Evolutionary conservation across 2,113 vertebrate species (phyloP).

Genomic region (Dasypus novemcinctus): DNA sequence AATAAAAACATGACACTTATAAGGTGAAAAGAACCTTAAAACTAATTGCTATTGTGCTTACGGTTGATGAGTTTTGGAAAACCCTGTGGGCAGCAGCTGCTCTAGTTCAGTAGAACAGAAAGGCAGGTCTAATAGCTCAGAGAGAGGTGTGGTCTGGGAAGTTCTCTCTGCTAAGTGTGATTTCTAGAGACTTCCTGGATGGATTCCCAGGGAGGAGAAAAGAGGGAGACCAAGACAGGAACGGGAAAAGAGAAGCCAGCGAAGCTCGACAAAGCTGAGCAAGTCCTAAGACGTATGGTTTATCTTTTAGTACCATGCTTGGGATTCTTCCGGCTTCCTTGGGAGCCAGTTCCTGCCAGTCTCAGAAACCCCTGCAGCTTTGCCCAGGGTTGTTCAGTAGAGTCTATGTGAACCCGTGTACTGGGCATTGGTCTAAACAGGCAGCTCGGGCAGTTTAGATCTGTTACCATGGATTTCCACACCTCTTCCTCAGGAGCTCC

Average conservation of each 20-base stretch:
- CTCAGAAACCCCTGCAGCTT: neutral
- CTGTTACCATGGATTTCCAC: rapidly evolving
- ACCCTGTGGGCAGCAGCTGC: rapidly evolving
- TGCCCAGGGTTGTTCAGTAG: rapidly evolving
- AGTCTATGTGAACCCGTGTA: rapidly evolving
- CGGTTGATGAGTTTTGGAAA: rapidly evolving
- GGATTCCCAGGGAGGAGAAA: neutral
- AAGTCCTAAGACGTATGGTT: rapidly evolving
- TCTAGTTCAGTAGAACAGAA: rapidly evolving
- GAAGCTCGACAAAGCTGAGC: neutral
- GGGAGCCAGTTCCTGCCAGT: neutral
- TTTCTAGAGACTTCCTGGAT: neutral
- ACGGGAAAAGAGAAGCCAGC: neutral
- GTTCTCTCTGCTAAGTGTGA: neutral
- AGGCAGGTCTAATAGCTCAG: rapidly evolving
- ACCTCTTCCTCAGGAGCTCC: rapidly evolving
- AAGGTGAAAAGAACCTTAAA: rapidly evolving
- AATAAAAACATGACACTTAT: too few species aligned
- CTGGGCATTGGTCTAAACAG: rapidly evolving
- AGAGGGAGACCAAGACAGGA: rapidly evolving
- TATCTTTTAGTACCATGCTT: neutral
- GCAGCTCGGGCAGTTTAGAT: neutral
- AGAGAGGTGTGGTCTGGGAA: rapidly evolving
- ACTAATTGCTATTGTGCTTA: rapidly evolving
- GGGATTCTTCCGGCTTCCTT: neutral